Evolutionary conservation across 2,797 vertebrate species (phyloP), one percentile per base, ranked within the genome.

Genomic region (Lepus townsendii): DNA sequence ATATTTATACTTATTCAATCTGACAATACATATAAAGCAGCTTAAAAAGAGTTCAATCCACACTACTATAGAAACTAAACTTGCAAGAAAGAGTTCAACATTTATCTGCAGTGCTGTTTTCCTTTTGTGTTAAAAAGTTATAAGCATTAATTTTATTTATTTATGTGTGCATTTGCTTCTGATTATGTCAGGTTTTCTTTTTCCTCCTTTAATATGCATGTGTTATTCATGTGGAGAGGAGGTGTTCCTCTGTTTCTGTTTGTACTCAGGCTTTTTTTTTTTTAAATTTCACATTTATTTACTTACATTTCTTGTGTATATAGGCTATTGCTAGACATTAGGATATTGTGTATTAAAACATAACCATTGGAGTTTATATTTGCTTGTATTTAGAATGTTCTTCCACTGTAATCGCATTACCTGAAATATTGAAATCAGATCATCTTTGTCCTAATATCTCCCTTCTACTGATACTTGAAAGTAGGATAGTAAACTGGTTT

Each of bases 261-360:
- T 88, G 4, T 13, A 30, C 26, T 42, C n/a, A 91, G 26, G 2
- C 50, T 72, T 69, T 71, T 75, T 6, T 38, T 65, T 69, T 57
- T 30, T 27, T 0, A 5, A 77, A 35, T 82, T 80, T n/a, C 10
- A 76, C 50, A 50, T 66, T 35, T 27, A 72, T 77, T 95, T 79
- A 47, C 27, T 63, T 89, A 72, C 77, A 60, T 60, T 89, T 93
- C 24, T 75, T 77, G 19, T 91, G 62, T 47, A 73, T 38, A 42
- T 62, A 8, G 24, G 65, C 19, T 30, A 73, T 35, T 80, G 32
- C 24, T 19, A 76, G 32, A 2, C 13, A 57, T 22, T 90, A 30
- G 4, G 47, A 78, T 78, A 27, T 2, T 27, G 3, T 35, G n/a
- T 10, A 66, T 32, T 30, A 62, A 76, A 83, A 62, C 9, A 79